A percentile compares a stretch with the other conserved stretches of the same genome.
phyloP scores from a whole-genome alignment of 2,797 vertebrate species.

The Petrocephalus sullivani region DNA sequence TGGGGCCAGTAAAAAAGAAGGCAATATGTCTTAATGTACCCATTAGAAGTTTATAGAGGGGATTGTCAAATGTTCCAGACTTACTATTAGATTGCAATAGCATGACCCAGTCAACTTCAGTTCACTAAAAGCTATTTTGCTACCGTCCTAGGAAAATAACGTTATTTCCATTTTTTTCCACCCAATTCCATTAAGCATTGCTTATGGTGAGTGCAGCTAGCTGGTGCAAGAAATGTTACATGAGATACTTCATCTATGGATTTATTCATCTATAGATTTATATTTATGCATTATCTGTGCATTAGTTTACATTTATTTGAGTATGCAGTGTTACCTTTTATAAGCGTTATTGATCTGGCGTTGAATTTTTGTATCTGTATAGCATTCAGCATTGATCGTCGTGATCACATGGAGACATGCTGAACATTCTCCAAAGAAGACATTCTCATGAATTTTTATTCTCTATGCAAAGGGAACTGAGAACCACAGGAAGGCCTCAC shows the following conservation, averaged over 20 bases:
- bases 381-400: neutral
- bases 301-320: neutral
- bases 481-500: neutral
- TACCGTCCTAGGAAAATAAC: neutral
- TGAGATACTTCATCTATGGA: neutral
- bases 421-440: neutral
- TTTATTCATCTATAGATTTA: neutral
- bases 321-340: neutral
- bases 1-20: neutral
- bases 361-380: neutral
- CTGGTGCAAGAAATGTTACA: neutral
- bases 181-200: neutral
- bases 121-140: conserved; percentile 14
- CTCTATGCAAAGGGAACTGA: neutral
- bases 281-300: neutral
- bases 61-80: conserved; percentile 8
- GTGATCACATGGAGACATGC: neutral
- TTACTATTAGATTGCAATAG: conserved; percentile 17
- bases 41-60: conserved; percentile 11
- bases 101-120: conserved; percentile 7
- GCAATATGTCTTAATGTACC: conserved; percentile 13
- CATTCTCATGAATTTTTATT: neutral
- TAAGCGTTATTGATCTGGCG: neutral
- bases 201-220: neutral
- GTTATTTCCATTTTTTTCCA: neutral